Base-by-base conservation (phyloP, 2,888 invertebrate species). In the Polymixis lichenea region DNA sequence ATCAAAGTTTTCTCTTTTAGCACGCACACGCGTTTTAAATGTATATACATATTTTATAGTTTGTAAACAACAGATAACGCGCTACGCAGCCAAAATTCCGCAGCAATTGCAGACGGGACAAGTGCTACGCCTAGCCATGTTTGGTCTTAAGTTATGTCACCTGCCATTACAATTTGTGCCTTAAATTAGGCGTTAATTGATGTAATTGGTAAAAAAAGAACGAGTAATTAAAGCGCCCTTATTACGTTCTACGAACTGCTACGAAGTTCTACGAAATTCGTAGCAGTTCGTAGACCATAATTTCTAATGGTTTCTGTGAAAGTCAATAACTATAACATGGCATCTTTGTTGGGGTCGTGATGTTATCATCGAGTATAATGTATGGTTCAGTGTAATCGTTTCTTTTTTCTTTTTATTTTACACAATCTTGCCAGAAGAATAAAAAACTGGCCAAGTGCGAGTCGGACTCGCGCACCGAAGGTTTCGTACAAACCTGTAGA, bases 191-290 rank as follows among this genome's bases (percentile, higher is more conserved):
- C n/a, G 19, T n/a, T 53, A 56, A 70, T 19, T n/a, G 9, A 43
- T 56, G n/a, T n/a, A 19, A 79, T 74, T 53, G 17, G 1, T 60
- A 32, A 8, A 15, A 32, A 49, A 66, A 71, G 32, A 71, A 70
- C 2, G 2, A 55, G 49, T 49, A 61, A 38, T 56, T 77, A 80
- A 75, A 71, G 38, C 75, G 43, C 51, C 49, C 62, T 66, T 66
- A 76, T 56, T 74, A 55, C 28, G 22, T 61, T 67, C 85, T 83
- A 80, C 78, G 76, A 60, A 68, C 17, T 32, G 74, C 82, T 87
- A 86, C 86, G 85, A 25, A 58, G 58, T 76, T 75, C 86, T 87
- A 87, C 86, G 86, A 25, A 55, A 46, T 80, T 77, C 85, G 83
- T 86, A 86, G 87, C 72, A 69, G 56, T 75, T 81, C 82, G 85